Evolutionary conservation across 2,113 vertebrate species (phyloP), one percentile per base, ranked within the genome.

Genomic region (Emydura subglobosa): DNA sequence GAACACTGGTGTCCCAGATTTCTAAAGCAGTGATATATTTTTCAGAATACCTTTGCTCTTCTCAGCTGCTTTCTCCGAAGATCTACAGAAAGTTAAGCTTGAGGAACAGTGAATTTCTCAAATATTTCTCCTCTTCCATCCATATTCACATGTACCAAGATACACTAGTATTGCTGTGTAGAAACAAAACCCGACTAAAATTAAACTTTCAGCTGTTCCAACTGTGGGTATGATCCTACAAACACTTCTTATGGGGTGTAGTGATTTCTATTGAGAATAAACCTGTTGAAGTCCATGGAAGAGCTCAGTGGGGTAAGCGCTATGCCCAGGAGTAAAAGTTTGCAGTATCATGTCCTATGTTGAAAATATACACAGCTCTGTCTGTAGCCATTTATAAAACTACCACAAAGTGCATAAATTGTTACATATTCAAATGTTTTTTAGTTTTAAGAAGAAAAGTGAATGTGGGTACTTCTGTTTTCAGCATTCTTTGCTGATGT

Each of bases 401-500:
- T 21, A 4, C 13, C 59, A 44, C 83, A 57, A 27, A 78, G 42
- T 47, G 22, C 79, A 87, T 82, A 27, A 44, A 12, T 22, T 47
- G 9, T 47, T 55, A 2, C 85, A 17, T 84, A 50, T 91, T 85
- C 91, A 91, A 0, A 17, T 85, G 57, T 22, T 91, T 93, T 94
- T 53, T 50, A 3, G 51, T 2, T 3, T 88, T 83, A 19, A 54
- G 6, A 82, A 82, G 39, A 2, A 39, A 0, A 1, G 21, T 11
- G 42, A 47, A 6, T 5, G 11, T 89, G 4, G 4, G 0, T 89
- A 10, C 79, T 61, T 83, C 87, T 90, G 54, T 54, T 79, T 92
- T 68, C 17, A 88, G 10, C 72, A n/a, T 89, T 91, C 53, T 84
- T 17, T 83, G 80, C 47, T 87, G 82, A 6, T 88, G 89, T 88